Evolutionary conservation across 2,888 invertebrate species (phyloP).

Genomic region (Drosophila nigricruria): DNA sequence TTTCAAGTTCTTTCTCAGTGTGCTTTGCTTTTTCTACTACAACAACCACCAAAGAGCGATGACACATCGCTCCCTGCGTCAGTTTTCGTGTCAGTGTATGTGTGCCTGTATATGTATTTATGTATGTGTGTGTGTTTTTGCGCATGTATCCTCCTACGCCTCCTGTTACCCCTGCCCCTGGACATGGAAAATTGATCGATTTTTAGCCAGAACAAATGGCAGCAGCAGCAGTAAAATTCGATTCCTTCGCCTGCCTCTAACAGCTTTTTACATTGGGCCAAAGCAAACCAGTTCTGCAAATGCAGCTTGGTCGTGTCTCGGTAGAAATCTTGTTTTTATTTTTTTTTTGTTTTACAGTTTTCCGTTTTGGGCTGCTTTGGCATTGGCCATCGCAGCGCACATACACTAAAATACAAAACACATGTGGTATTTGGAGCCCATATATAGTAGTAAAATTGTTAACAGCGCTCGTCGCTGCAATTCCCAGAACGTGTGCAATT

Average conservation of each 20-base stretch:
- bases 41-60: slow-evolving; percentile 69
- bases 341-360: slow-evolving; percentile 64
- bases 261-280: slow-evolving; percentile 46
- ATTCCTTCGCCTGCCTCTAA: slow-evolving; percentile 53
- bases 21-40: slow-evolving; percentile 44
- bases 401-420: slow-evolving; percentile 30
- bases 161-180: slow-evolving; percentile 29
- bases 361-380: slow-evolving; percentile 67
- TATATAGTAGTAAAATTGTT: slow-evolving; percentile 53
- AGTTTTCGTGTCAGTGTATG: slow-evolving; percentile 35
- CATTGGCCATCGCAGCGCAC: slow-evolving; percentile 57
- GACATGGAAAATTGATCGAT: slow-evolving; percentile 63
- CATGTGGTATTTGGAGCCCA: slow-evolving; percentile 49
- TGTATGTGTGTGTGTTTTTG: slow-evolving; percentile 44
- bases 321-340: slow-evolving; percentile 67
- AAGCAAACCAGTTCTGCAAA: slow-evolving; percentile 75
- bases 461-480: slow-evolving; percentile 48
- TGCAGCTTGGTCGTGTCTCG: slow-evolving; percentile 48
- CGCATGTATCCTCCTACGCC: slow-evolving; percentile 70
- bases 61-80: slow-evolving; percentile 71
- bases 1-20: slow-evolving; percentile 38
- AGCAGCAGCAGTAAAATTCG: slow-evolving; percentile 35
- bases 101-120: slow-evolving; percentile 30
- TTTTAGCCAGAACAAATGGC: slow-evolving; percentile 57
- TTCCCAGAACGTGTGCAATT: slow-evolving; percentile 74